Base-by-base conservation (phyloP, 2,888 invertebrate species). In the Siphlonurus alternatus region DNA sequence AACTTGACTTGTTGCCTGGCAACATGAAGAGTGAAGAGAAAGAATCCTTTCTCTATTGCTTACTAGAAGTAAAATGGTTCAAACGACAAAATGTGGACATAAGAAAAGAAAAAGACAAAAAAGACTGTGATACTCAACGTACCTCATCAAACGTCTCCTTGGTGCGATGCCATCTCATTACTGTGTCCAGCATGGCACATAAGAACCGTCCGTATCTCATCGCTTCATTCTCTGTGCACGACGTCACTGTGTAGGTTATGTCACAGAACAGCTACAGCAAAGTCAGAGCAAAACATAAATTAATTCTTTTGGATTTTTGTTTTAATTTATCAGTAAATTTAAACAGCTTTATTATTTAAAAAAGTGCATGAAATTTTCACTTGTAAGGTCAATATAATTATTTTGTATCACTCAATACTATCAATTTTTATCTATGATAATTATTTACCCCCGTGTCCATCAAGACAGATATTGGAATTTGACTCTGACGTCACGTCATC, bases 211-310 rank as follows among this genome's bases (percentile, higher is more conserved):
- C 98, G 76, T 97, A 98, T 23, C 97, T 86, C 72, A 88, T 92
- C 65, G 97, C 98, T 79, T 99, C 99, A 72, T 94, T 96, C 77
- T 99, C 99, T 64, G 98, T 95, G 76, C 98, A 96, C 7, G 93
- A 94, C 69, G 96, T 93, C 69, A 99, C 91, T 1, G 95, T 91
- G 77, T 95, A 94, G 0, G 96, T 94, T 67, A 98, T 93, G 81
- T 99, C 98, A 79, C 93, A 95, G 80, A 99, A 97, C 70, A 98
- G 83, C 94, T 96, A 77, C 54, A 78, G 75, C 67, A 67, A 65
- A 65, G 65, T n/a, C 24, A 51, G 63, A 3, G 19, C 64, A 61
- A 10, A 69, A 65, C 62, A 62, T 61, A 62, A 61, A 65, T 65
- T 24, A 61, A 63, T 63, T 61, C 65, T 61, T 19, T 23, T 2